Evolutionary conservation across 2,888 invertebrate species (phyloP).

Genomic region (Tolmerus cingulatus): DNA sequence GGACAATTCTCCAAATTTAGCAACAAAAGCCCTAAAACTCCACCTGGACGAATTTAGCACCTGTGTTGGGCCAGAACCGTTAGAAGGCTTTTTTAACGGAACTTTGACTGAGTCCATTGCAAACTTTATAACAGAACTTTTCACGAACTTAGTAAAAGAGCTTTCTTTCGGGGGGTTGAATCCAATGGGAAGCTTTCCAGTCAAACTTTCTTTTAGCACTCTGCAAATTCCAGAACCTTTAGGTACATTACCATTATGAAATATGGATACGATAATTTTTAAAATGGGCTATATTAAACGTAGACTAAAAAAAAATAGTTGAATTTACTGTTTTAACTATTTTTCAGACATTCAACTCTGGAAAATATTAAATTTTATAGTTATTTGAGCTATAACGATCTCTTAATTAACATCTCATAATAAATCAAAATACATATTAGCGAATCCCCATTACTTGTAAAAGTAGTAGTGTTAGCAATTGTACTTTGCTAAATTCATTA

Average conservation of each 20-base stretch:
- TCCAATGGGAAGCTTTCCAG: background rate
- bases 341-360: too few species aligned
- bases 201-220: background rate
- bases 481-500: too few species aligned
- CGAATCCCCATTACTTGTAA: too few species aligned
- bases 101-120: background rate
- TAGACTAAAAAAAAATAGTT: too few species aligned
- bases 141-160: background rate
- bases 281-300: too few species aligned
- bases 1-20: background rate
- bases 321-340: too few species aligned
- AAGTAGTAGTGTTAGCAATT: too few species aligned
- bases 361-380: too few species aligned
- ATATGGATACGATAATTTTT: too few species aligned
- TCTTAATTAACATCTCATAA: too few species aligned
- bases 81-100: background rate
- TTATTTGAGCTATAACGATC: too few species aligned
- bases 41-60: background rate
- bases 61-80: background rate
- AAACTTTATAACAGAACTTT: background rate
- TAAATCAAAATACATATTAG: too few species aligned
- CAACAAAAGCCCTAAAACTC: background rate
- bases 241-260: background rate
- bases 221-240: background rate
- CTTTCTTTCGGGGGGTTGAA: background rate